Conservation (phyloP, 2,888 invertebrate species). For the Seira sanloemensis region DNA sequence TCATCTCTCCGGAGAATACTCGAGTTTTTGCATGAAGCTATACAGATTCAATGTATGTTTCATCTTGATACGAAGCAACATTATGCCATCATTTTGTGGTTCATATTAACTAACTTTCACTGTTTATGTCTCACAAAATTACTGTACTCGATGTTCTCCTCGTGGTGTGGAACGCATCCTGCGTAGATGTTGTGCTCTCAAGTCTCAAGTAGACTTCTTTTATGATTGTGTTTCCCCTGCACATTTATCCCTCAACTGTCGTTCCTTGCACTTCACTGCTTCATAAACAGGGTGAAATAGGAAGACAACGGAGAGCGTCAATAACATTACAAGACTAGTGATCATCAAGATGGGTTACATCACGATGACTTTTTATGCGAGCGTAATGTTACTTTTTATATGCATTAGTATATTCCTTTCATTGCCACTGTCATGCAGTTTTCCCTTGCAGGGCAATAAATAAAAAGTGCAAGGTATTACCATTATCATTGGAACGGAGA, state of each 20-base stretch:
- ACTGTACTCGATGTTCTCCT: neutral
- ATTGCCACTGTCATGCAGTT: constrained; percentile 13
- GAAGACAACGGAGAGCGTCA: neutral
- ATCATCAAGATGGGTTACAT: neutral
- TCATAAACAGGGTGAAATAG: neutral
- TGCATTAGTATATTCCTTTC: neutral
- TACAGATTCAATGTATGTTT: neutral
- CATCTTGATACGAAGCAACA: constrained; percentile 16
- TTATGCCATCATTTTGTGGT: constrained; percentile 1
- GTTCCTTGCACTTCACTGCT: neutral
- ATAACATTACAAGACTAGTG: neutral
- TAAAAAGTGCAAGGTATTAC: neutral
- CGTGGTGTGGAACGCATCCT: neutral
- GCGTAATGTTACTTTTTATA: neutral
- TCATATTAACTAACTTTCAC: constrained; percentile 50
- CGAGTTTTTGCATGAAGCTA: constrained; percentile 3
- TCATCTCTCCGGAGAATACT: constrained; percentile 50
- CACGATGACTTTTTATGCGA: neutral
- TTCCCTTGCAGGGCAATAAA: neutral
- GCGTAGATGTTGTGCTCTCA: constrained; percentile 6
- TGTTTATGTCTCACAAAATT: neutral
- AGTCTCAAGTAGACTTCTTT: constrained; percentile 15
- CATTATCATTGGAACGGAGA: neutral
- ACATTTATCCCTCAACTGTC: constrained; percentile 10
- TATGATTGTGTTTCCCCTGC: constrained; percentile 42